A percentile compares a stretch with the other conserved stretches of the same genome.
Conservation (phyloP, 2,797 vertebrate genomes). For the Momotus momota region DNA sequence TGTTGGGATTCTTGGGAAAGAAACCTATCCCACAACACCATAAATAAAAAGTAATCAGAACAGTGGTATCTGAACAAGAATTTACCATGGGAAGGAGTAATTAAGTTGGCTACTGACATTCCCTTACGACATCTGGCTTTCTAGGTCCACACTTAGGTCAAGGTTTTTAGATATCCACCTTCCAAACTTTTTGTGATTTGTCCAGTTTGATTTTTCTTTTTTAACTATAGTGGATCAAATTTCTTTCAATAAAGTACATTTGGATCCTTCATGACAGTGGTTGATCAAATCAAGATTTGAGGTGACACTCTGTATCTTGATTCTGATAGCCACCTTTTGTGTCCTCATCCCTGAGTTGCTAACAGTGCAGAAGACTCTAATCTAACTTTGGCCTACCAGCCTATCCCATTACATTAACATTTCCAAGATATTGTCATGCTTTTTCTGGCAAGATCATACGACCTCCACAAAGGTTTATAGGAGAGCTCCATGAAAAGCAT, state of each 20-base stretch:
- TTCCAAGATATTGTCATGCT: background rate
- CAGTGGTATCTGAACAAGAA: background rate
- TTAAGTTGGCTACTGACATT: background rate
- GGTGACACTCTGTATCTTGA: too few species aligned
- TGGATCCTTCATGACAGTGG: background rate
- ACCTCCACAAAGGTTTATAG: background rate
- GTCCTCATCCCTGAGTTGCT: background rate
- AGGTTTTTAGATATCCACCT: background rate
- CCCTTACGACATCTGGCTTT: background rate
- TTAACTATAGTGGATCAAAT: background rate
- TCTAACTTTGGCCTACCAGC: background rate
- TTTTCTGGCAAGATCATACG: background rate
- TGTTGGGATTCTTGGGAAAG: conserved; percentile 40
- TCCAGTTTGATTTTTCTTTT: background rate
- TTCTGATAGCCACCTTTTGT: background rate
- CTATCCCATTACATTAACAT: accelerated
- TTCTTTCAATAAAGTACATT: background rate
- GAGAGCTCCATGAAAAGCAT: background rate
- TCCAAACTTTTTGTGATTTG: background rate
- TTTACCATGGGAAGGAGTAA: background rate
- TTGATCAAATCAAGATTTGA: background rate
- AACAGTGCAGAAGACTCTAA: background rate
- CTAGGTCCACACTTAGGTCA: background rate
- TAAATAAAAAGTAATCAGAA: background rate
- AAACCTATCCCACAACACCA: conserved; percentile 15